Percentiles rank a stretch among this genome's conserved stretches.
These are phyloP conservation scores for Tetranychus cinnabarinus DNA, from an alignment of 1,140 invertebrate genomes.

Conservation along the genomic window DNA sequence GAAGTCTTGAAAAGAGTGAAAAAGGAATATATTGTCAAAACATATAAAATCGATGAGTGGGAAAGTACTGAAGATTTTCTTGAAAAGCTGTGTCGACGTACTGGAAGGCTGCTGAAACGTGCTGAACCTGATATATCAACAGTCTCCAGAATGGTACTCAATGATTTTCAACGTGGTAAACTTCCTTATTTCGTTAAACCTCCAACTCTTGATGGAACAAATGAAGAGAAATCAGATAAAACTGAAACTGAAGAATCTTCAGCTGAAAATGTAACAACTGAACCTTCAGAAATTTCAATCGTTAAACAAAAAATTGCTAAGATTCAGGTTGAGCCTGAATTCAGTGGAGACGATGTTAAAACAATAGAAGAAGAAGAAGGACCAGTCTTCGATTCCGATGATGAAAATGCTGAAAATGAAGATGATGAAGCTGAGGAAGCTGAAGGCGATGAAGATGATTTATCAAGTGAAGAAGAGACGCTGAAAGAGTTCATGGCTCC, in stretches of 20 bases:
- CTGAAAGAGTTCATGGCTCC: conserved; percentile 20
- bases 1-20: conserved; percentile 65
- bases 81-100: conserved; percentile 58
- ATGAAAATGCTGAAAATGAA: conserved; percentile 16
- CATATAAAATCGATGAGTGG: conserved; percentile 51
- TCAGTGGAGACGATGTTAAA: conserved; percentile 3
- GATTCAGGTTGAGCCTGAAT: neutral
- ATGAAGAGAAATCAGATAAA: neutral
- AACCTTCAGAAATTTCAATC: neutral
- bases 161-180: conserved; percentile 96
- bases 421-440: conserved; percentile 23
- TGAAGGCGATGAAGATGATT: conserved; percentile 18
- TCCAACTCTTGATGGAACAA: conserved; percentile 18
- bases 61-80: conserved; percentile 61
- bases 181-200: conserved; percentile 80
- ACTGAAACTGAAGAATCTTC: neutral
- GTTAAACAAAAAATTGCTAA: neutral
- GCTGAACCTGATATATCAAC: conserved; percentile 77
- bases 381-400: conserved; percentile 20
- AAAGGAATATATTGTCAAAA: conserved; percentile 65
- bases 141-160: conserved; percentile 80
- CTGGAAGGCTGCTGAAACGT: conserved; percentile 77
- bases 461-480: conserved; percentile 21
- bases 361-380: conserved; percentile 20
- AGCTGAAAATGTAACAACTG: no score